phyloP scores from a whole-genome alignment of 2,113 vertebrate species.

The Rhadina sibilatrix region DNA sequence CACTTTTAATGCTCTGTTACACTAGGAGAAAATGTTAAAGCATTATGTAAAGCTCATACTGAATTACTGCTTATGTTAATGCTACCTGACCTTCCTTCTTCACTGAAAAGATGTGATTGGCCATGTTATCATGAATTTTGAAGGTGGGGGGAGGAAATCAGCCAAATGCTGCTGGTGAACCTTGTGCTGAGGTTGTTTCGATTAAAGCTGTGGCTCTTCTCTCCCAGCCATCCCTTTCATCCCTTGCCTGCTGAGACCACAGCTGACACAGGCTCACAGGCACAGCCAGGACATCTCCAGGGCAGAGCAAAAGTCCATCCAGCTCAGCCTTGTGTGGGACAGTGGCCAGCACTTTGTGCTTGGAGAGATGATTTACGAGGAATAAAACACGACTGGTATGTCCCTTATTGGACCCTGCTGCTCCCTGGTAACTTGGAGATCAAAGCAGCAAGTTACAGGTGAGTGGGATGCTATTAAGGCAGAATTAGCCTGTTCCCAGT shows the following conservation, averaged over 20 bases:
- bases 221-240: neutral
- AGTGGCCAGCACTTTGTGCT: neutral
- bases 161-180: neutral
- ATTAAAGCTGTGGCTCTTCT: neutral
- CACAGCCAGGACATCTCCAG: neutral
- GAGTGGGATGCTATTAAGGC: neutral
- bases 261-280: neutral
- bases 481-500: neutral
- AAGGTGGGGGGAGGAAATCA: neutral
- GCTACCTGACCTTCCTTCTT: conserved; percentile 64
- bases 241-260: neutral
- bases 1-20: conserved; percentile 67
- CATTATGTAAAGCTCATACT: conserved; percentile 7
- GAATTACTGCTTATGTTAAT: conserved; percentile 32
- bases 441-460: neutral
- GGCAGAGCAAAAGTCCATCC: neutral
- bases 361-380: neutral
- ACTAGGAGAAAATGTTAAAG: conserved; percentile 29
- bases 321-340: neutral
- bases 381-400: neutral
- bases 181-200: neutral
- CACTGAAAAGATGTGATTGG: conserved; percentile 23
- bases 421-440: neutral
- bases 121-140: neutral
- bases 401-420: neutral